A percentile compares a stretch with the other conserved stretches of the same genome.
These are phyloP conservation scores for Gambusia holbrooki DNA, from an alignment of 2,113 vertebrate species.

Conservation along the genomic window DNA sequence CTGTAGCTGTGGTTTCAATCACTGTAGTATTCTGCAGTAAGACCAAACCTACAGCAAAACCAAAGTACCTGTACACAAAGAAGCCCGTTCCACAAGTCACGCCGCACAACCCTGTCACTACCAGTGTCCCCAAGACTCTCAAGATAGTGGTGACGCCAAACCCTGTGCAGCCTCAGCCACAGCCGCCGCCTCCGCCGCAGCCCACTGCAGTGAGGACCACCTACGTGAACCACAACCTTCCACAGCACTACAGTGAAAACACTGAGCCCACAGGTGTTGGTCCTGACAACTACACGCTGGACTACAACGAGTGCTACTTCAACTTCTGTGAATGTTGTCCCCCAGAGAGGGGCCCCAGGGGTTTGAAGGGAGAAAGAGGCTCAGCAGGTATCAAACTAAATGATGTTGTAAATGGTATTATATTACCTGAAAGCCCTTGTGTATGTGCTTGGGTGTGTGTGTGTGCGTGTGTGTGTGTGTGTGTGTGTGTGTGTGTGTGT, in stretches of 20 bases:
- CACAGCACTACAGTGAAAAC: conserved; percentile 59
- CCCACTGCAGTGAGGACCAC: conserved; percentile 59
- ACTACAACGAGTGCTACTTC: conserved; percentile 88
- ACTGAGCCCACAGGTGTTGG: conserved; percentile 74
- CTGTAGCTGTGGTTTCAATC: conserved; percentile 52
- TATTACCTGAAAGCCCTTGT: background rate
- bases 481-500: no score
- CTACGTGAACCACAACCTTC: conserved; percentile 37
- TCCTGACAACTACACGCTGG: conserved; percentile 87
- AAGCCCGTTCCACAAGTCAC: conserved; percentile 79
- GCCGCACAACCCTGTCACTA: conserved; percentile 48
- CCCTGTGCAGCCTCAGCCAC: conserved; percentile 50
- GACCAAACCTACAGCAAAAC: conserved; percentile 83
- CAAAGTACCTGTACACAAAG: conserved; percentile 87
- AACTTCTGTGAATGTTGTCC: conserved; percentile 96
- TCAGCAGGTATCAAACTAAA: conserved; percentile 80
- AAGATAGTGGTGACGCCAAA: conserved; percentile 51
- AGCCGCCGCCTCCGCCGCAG: conserved; percentile 34
- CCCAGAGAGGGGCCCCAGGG: conserved; percentile 79
- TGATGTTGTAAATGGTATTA: background rate
- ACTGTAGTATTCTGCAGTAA: conserved; percentile 30
- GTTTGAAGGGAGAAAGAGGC: conserved; percentile 84
- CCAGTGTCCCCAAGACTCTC: conserved; percentile 60
- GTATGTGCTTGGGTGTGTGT: no score
- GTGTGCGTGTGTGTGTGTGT: no score